These are phyloP conservation scores for Etheostoma nigrum DNA, from an alignment of 2,797 vertebrate genomes.

Conservation along the genomic window DNA sequence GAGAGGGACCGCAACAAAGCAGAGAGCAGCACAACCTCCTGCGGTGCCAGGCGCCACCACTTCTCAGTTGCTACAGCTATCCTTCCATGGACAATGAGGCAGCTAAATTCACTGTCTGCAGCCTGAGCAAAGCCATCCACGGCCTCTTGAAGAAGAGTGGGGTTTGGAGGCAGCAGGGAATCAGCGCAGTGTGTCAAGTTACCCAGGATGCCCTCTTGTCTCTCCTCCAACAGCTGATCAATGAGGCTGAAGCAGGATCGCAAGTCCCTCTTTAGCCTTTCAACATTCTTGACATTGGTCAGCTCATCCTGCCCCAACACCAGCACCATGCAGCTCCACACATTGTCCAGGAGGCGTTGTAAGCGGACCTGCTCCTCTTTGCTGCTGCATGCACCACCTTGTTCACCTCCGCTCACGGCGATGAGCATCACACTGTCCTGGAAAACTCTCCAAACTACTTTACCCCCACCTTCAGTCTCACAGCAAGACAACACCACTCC, in stretches of 20 bases:
- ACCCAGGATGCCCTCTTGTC: slow-evolving; percentile 84
- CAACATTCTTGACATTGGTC: slow-evolving; percentile 87
- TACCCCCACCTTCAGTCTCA: slow-evolving; percentile 85
- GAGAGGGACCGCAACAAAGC: slow-evolving; percentile 84
- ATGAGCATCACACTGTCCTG: slow-evolving; percentile 93
- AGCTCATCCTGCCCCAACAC: slow-evolving; percentile 92
- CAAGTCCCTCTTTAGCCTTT: slow-evolving; percentile 92
- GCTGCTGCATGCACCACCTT: slow-evolving; percentile 65
- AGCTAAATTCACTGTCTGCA: slow-evolving; percentile 88
- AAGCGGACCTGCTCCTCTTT: slow-evolving; percentile 82
- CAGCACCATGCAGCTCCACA: slow-evolving; percentile 93
- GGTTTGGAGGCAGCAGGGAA: slow-evolving; percentile 85
- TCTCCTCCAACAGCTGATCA: slow-evolving; percentile 87
- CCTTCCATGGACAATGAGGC: slow-evolving; percentile 85
- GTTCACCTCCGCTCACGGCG: slow-evolving; percentile 84
- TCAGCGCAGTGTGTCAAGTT: slow-evolving; percentile 91
- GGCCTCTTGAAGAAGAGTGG: slow-evolving; percentile 84
- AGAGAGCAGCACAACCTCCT: slow-evolving; percentile 89
- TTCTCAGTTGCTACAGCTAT: slow-evolving; percentile 89
- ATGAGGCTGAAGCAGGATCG: slow-evolving; percentile 90
- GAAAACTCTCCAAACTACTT: slow-evolving; percentile 91
- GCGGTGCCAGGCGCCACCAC: slow-evolving; percentile 91
- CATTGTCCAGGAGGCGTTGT: slow-evolving; percentile 89
- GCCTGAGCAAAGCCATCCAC: slow-evolving; percentile 87
- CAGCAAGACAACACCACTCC: slow-evolving; percentile 85